Base-by-base conservation (phyloP, 2,797 vertebrate species). In the Micrastur ruficollis region DNA sequence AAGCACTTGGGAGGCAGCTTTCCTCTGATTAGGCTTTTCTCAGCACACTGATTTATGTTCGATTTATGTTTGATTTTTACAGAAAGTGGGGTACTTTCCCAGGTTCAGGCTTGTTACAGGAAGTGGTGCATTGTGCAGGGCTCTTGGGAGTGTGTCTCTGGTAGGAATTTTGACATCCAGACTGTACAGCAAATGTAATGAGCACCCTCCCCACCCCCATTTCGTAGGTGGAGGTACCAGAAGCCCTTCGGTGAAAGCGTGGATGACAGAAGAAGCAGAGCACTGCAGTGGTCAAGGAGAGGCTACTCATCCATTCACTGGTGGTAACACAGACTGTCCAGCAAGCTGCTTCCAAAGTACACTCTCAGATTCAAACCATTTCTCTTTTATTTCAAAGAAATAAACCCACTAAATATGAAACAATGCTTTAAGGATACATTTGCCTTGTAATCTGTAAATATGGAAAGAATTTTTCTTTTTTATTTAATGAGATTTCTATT, bases 161-260 rank as follows among this genome's bases (percentile, higher is more conserved):
- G 55, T 47, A 86, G 65, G 72, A 92, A 38, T 92, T 67, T 91
- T 81, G 12, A 34, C 27, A 52, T 81, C 17, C 40, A 85, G 40
- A 31, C 20, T 81, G 67, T 65, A 55, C 40, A 82, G 59, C 26
- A 80, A 65, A 79, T 90, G 91, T 85, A 95, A 66, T 81, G 49
- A 95, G 95, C 82, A 67, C 42, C 31, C 38, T 93, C 79, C 22
- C 44, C 10, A 29, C 42, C 40, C 22, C 52, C 93, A 31, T 96
- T 96, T 98, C 91, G 6, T 97, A 99, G 99, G 99, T 99, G 97
- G 98, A 99, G 71, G 96, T 98, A 85, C 98, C 99, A 15, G 96
- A 98, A 85, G 97, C 97, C 81, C 98, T 99, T 78, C 98, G 98
- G 90, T 99, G 98, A 98, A 83, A 95, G 25, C 63, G 65, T 71